These are phyloP conservation scores for Pammene fasciana DNA, from an alignment of 2,888 invertebrate genomes.

Conservation along the genomic window DNA sequence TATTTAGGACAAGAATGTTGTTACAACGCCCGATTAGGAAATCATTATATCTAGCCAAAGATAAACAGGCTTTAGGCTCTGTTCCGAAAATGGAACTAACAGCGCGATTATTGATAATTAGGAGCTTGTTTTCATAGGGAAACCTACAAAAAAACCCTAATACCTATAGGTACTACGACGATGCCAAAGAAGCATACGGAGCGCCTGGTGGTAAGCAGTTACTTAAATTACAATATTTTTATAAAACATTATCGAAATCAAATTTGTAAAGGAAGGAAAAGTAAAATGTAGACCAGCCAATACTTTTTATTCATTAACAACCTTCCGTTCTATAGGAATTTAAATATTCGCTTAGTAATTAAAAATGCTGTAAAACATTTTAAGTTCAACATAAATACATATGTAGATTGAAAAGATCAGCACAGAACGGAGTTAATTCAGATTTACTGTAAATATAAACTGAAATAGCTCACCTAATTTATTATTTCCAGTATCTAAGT, in stretches of 20 bases:
- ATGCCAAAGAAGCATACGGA: too few species aligned
- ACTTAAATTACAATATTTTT: too few species aligned
- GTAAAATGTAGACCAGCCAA: too few species aligned
- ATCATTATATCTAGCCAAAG: conserved; percentile 74
- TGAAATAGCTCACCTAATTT: conserved; percentile 68
- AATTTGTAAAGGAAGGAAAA: too few species aligned
- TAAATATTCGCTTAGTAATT: too few species aligned
- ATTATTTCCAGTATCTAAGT: conserved; percentile 68
- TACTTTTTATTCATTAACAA: too few species aligned
- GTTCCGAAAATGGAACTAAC: conserved; percentile 52
- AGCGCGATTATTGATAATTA: conserved; percentile 31
- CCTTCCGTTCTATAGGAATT: too few species aligned
- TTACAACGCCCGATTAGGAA: conserved; percentile 71
- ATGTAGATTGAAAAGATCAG: conserved; percentile 22
- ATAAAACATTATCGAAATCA: too few species aligned
- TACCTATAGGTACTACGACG: too few species aligned
- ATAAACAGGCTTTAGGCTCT: conserved; percentile 62
- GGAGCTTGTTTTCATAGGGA: conserved; percentile 18
- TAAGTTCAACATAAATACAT: background rate
- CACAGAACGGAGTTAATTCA: conserved; percentile 41
- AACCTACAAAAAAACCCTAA: background rate
- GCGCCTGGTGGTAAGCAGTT: too few species aligned
- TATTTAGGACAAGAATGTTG: conserved; percentile 69
- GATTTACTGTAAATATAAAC: conserved; percentile 56
- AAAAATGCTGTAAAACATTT: background rate